These are phyloP conservation scores for Nemoura dubitans DNA, from an alignment of 2,888 invertebrate species.

Conservation along the genomic window DNA sequence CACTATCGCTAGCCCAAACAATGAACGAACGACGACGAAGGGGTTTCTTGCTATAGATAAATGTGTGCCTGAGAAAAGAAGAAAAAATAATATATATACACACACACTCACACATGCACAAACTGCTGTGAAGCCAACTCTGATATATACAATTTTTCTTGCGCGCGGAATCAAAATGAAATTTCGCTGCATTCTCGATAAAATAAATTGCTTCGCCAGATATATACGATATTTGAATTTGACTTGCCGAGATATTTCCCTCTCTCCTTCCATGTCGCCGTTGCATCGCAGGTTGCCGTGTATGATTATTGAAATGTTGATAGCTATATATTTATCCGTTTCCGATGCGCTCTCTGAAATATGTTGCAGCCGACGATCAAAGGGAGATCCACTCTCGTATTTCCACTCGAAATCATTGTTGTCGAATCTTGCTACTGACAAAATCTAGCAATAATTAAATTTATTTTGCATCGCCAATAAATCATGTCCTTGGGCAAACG, in stretches of 20 bases:
- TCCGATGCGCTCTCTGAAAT: not conserved
- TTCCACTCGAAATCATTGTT: not conserved
- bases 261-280: too few relatives aligned
- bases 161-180: not conserved
- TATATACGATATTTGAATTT: constrained; percentile 1
- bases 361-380: not conserved
- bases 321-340: not conserved
- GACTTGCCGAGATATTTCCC: not conserved
- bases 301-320: not conserved
- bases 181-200: not conserved
- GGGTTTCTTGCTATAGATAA: not conserved
- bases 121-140: too few relatives aligned
- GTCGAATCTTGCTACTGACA: not conserved
- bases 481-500: not conserved
- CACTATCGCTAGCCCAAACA: not conserved
- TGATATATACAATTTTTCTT: not conserved
- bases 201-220: not conserved
- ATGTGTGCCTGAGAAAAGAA: too few relatives aligned
- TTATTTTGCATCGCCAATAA: not conserved
- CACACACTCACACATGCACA: too few relatives aligned
- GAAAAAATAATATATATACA: too few relatives aligned
- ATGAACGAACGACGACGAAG: not conserved
- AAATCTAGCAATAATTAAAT: not conserved
- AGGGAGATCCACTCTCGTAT: not conserved
- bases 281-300: not conserved